These are phyloP conservation scores for Mus spicilegus DNA, from an alignment of 2,113 vertebrate species.

Conservation along the genomic window DNA sequence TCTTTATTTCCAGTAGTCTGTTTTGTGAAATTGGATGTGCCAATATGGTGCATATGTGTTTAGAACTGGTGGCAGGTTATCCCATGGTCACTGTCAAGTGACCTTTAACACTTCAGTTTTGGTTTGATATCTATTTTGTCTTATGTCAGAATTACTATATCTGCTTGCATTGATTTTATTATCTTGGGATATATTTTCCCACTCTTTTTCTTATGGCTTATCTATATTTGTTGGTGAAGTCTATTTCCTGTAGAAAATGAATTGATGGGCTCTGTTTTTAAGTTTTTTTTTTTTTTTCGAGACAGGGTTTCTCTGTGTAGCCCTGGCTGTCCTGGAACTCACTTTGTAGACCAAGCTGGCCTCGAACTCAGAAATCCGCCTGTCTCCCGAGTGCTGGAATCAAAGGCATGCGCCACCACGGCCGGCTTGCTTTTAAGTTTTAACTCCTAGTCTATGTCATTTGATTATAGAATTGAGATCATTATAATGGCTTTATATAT, in stretches of 20 bases:
- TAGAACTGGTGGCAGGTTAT: neutral
- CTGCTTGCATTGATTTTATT: neutral
- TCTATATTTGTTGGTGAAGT: neutral
- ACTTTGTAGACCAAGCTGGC: no score
- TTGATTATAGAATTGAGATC: neutral
- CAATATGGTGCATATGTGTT: neutral
- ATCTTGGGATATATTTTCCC: neutral
- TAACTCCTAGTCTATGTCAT: neutral
- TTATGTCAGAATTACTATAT: neutral
- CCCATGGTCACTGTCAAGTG: neutral
- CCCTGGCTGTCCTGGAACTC: no score
- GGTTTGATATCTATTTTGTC: neutral
- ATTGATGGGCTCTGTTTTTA: neutral
- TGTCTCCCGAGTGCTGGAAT: no score
- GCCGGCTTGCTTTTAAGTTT: neutral
- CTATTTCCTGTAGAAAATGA: neutral
- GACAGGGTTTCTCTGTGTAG: no score
- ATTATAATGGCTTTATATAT: slow-evolving; percentile 32
- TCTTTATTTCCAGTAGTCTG: neutral
- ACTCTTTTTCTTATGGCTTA: neutral
- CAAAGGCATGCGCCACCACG: no score
- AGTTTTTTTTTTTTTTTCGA: no score
- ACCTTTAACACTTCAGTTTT: neutral
- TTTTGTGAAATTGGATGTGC: neutral
- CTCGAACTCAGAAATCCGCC: no score